A percentile compares a stretch with the other conserved stretches of the same genome.
Evolutionary conservation across 2,797 vertebrate species (phyloP).

Genomic region (Falco peregrinus): DNA sequence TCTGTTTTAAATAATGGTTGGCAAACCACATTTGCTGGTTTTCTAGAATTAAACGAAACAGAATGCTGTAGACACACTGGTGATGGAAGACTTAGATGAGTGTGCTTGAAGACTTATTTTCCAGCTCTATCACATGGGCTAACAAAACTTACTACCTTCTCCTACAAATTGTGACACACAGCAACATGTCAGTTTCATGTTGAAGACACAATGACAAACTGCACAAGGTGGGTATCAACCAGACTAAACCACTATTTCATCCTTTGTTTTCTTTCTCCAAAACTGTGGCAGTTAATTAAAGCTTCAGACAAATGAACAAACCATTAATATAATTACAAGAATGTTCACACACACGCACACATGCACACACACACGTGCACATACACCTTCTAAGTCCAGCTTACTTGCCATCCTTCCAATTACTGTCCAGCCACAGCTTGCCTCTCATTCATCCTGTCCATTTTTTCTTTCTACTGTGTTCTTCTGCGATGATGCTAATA

Average conservation of each 20-base stretch:
- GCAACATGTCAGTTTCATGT: background rate
- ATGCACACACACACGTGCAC: rapidly evolving
- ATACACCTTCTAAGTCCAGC: background rate
- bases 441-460: background rate
- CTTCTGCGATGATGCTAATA: background rate
- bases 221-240: background rate
- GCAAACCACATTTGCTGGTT: background rate
- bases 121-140: background rate
- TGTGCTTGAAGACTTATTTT: background rate
- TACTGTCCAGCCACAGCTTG: background rate
- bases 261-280: background rate
- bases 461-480: background rate
- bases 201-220: background rate
- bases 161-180: background rate
- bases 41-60: background rate
- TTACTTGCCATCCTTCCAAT: no score
- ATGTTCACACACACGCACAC: background rate
- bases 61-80: background rate
- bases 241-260: background rate
- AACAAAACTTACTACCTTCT: background rate
- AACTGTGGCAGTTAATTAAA: background rate
- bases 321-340: background rate
- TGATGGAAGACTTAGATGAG: background rate
- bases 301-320: background rate
- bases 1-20: background rate